Evolutionary conservation across 92 coral and sea anemone genomes (phyloP).

Genomic region (Paragorgia papillata): DNA sequence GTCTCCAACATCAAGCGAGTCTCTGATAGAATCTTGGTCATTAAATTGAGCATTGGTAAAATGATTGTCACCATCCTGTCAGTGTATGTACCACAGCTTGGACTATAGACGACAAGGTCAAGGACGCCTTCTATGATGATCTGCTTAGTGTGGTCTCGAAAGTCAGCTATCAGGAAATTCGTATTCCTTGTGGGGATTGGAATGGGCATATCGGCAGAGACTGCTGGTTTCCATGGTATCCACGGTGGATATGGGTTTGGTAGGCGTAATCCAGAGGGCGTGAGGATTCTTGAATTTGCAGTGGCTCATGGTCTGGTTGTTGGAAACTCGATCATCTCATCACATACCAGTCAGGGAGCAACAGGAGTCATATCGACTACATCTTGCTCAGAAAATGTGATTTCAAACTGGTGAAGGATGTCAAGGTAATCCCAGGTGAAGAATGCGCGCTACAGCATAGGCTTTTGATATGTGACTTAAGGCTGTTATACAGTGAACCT

Average conservation of each 20-base stretch:
- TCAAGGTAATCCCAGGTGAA: slow-evolving; percentile 39
- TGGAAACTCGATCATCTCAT: slow-evolving; percentile 46
- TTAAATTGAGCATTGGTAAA: slow-evolving; percentile 17
- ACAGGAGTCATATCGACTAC: slow-evolving; percentile 34
- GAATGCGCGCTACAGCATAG: slow-evolving; percentile 43
- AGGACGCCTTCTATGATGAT: slow-evolving; percentile 43
- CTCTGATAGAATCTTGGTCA: slow-evolving; percentile 7
- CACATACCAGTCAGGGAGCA: slow-evolving; percentile 39
- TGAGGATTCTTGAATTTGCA: slow-evolving; percentile 19
- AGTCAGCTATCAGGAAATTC: neutral
- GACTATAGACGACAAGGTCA: neutral
- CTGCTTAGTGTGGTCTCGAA: slow-evolving; percentile 15
- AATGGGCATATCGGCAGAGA: slow-evolving; percentile 45
- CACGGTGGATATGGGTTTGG: slow-evolving; percentile 54
- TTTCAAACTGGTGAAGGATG: slow-evolving; percentile 14
- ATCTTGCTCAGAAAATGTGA: slow-evolving; percentile 13
- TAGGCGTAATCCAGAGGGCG: slow-evolving; percentile 39
- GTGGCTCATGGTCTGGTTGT: slow-evolving; percentile 28
- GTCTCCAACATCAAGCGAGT: slow-evolving; percentile 27
- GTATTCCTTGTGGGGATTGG: slow-evolving; percentile 22
- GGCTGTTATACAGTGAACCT: neutral
- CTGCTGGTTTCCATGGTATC: slow-evolving; percentile 25
- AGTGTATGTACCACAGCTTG: slow-evolving; percentile 32
- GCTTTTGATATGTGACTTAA: slow-evolving; percentile 42
- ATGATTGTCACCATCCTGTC: slow-evolving; percentile 23